Base-by-base conservation (phyloP, 2,797 vertebrate species). In the Sebastes iracundus region DNA sequence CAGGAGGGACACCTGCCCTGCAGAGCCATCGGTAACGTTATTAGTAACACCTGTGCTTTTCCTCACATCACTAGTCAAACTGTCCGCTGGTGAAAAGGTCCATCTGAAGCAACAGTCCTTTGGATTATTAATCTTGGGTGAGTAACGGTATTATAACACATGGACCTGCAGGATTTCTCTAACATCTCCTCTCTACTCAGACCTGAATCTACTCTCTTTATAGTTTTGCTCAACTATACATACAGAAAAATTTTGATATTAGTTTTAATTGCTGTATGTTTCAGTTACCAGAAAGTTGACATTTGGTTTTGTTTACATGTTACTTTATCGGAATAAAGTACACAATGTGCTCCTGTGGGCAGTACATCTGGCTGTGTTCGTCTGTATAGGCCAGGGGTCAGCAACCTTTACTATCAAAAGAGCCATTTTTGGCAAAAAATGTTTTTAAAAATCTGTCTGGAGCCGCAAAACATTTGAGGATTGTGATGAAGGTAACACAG, bases 401-500 rank as follows among this genome's bases (percentile, higher is more conserved):
- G 33, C 33, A 35, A 35, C 33, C 4, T 35, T 35, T 35, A 35
- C 33, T 0, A 35, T 35, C 33, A 35, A 35, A 12, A 35, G 33
- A 35, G 33, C 0, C 33, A 35, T 35, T 35, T 35, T 12, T 12
- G 33, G 33, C 33, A 33, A 0, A 11, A 35, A 35, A 33, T 0
- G n/a, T n/a, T n/a, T n/a, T n/a, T n/a, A n/a, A 33, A 33, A 33
- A 33, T 33, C 32, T 33, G 32, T 33, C 9, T 33, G 9, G 32
- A 33, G 32, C 32, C 32, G 0, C 32, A 33, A 33, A 33, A 33
- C 32, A 33, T 33, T 33, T 35, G 33, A 35, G 33, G 11, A 35
- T 35, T 35, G 11, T 35, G 33, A 35, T 35, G 33, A 12, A 35
- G 33, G 33, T 35, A 35, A 35, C 33, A 35, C 33, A 35, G 11